These are phyloP conservation scores for Paedocypris sp. DNA, from an alignment of 2,113 vertebrate species.

Conservation along the genomic window DNA sequence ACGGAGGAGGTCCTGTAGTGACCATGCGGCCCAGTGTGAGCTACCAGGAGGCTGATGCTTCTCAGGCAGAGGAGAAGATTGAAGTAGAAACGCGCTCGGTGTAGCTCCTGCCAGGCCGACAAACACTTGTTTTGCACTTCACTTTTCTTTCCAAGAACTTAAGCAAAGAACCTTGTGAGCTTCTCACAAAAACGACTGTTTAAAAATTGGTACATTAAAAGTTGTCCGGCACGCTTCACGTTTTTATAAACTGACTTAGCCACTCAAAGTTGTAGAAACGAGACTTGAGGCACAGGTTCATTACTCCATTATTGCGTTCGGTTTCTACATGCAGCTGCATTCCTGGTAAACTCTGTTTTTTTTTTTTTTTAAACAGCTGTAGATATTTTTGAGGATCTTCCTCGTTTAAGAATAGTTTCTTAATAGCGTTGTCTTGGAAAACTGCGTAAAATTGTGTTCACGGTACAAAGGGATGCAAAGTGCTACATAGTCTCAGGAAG, in stretches of 20 bases:
- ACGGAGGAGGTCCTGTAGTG: conserved; percentile 87
- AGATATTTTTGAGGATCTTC: conserved; percentile 39
- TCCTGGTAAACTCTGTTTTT: conserved; percentile 48
- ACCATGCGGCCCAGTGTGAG: conserved; percentile 76
- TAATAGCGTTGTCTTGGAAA: conserved; percentile 30
- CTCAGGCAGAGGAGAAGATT: conserved; percentile 87
- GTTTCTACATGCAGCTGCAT: conserved; percentile 51
- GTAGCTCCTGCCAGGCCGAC: conserved; percentile 46
- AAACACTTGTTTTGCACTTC: conserved; percentile 60
- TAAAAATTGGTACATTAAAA: conserved; percentile 39
- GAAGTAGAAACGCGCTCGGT: conserved; percentile 87
- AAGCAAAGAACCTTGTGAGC: conserved; percentile 46
- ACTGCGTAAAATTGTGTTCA: conserved; percentile 5
- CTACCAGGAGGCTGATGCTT: conserved; percentile 66
- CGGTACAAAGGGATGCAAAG: conserved; percentile 52
- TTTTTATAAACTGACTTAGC: conserved; percentile 52
- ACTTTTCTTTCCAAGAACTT: conserved; percentile 55
- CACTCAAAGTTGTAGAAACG: conserved; percentile 49
- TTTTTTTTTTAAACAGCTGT: conserved; percentile 45
- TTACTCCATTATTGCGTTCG: conserved; percentile 38
- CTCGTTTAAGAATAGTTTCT: conserved; percentile 24
- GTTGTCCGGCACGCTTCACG: conserved; percentile 32
- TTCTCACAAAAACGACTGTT: conserved; percentile 27
- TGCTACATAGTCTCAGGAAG: conserved; percentile 62
- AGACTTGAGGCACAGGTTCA: neutral